Evolutionary conservation across 2,888 invertebrate species (phyloP), one percentile per base, ranked within the genome.

Genomic region (Drosophila lacicola): DNA sequence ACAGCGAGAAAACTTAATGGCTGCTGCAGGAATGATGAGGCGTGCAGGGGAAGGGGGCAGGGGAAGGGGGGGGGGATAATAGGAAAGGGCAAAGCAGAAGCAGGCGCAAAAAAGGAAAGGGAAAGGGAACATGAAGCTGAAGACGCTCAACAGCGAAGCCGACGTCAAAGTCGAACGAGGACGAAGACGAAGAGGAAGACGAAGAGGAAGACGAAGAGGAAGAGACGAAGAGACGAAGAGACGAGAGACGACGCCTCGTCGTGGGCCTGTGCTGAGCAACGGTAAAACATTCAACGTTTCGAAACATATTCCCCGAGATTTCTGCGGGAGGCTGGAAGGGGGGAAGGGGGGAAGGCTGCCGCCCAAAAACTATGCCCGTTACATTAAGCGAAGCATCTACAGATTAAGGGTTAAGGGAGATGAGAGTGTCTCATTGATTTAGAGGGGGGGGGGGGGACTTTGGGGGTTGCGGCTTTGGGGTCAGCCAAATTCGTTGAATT

Each of bases 1-100:
- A 91, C 91, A 91, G 78, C 90, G 82, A 86, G 88, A 91, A 85
- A 90, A 90, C 90, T 90, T 90, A 90, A 90, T 91, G 90, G 91
- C 85, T 91, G 88, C 78, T 85, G 83, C 76, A 82, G 82, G 78
- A 80, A 79, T 78, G 11, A 13, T 11, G 29, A 4, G 39, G n/a
- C 39, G 5, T 5, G n/a, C n/a, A n/a, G n/a, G n/a, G 36, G 36
- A 8, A 11, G 49, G 34, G 36, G 49, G 21, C 36, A 25, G 10
- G 11, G 9, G 41, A 42, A n/a, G 36, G 47, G 39, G 33, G 17
- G 19, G 44, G 39, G 29, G 39, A 14, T 57, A 51, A 58, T 55
- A 75, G 60, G 47, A 45, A 66, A 68, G 68, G 53, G 51, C 50
- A 25, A 56, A 21, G 61, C 34, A 54, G 33, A 56, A 21, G 55